Evolutionary conservation across 37 sponge, comb jelly and placozoan species (phyloP).

Genomic region (Halichondria panicea): DNA sequence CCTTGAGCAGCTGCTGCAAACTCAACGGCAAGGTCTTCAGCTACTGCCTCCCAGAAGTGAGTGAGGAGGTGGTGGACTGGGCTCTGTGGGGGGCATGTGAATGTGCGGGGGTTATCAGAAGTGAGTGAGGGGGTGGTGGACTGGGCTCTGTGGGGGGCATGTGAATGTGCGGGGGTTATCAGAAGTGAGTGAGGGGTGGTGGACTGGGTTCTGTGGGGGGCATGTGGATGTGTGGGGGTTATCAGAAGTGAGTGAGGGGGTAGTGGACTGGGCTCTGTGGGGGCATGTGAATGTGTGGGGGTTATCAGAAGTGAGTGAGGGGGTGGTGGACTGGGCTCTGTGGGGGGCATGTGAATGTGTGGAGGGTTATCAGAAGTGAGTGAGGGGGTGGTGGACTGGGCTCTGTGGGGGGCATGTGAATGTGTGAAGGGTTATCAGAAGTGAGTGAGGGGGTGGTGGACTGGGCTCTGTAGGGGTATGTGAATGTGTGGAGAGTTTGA

Average conservation of each 20-base stretch:
- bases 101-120: too few relatives aligned
- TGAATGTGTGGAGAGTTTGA: not conserved
- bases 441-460: constrained; percentile 37
- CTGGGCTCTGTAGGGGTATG: constrained; percentile 26
- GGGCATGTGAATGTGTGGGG: not conserved
- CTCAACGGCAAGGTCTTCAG: constrained; percentile 66
- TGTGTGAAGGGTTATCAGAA: too few relatives aligned
- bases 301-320: not conserved
- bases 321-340: too few relatives aligned
- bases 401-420: too few relatives aligned
- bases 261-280: not conserved
- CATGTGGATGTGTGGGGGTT: not conserved
- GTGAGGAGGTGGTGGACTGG: constrained; percentile 45
- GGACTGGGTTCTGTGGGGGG: too few relatives aligned
- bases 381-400: too few relatives aligned
- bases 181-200: not conserved
- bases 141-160: not conserved
- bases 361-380: too few relatives aligned
- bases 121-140: not conserved
- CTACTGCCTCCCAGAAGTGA: constrained; percentile 68
- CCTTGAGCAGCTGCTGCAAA: constrained; percentile 77
- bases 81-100: constrained; percentile 17
- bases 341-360: too few relatives aligned
- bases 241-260: not conserved
- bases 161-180: not conserved